Percentiles rank a stretch among this genome's conserved stretches.
Conservation (phyloP, 2,888 invertebrate species). For the Trissolcus brochymenae region DNA sequence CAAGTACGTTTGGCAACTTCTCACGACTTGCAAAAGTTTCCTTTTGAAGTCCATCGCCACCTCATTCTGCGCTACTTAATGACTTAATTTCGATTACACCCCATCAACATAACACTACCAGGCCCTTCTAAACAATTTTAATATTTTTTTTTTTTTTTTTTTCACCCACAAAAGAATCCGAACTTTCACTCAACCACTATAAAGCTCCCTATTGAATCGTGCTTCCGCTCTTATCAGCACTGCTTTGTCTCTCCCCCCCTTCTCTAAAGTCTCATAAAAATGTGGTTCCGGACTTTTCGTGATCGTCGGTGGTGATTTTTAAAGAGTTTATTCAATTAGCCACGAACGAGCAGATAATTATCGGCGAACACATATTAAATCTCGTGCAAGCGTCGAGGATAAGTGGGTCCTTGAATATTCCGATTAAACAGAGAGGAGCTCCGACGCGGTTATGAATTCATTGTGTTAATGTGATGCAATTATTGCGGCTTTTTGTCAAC, state of each 20-base stretch:
- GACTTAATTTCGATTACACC: conserved; percentile 27
- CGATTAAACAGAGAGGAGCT: background rate
- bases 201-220: conserved; percentile 31
- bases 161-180: conserved; percentile 3
- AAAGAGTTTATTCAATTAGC: conserved; percentile 22
- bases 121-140: conserved; percentile 19
- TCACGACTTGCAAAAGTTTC: conserved; percentile 21
- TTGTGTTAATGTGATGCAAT: conserved; percentile 26
- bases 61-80: conserved; percentile 23
- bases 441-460: conserved; percentile 8
- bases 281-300: background rate
- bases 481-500: conserved; percentile 6
- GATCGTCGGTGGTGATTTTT: conserved; percentile 18
- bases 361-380: conserved; percentile 23
- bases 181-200: conserved; percentile 21
- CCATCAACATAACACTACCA: conserved; percentile 9
- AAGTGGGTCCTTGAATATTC: conserved; percentile 21
- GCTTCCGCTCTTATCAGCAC: conserved; percentile 30
- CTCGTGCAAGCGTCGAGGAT: conserved; percentile 4
- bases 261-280: background rate
- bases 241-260: conserved; percentile 13
- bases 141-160: conserved; percentile 32
- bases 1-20: conserved; percentile 22
- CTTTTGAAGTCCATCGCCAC: conserved; percentile 20
- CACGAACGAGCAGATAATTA: conserved; percentile 23